phyloP scores from a whole-genome alignment of 2,888 invertebrate genomes.

The Xanthostigma xanthostigma region DNA sequence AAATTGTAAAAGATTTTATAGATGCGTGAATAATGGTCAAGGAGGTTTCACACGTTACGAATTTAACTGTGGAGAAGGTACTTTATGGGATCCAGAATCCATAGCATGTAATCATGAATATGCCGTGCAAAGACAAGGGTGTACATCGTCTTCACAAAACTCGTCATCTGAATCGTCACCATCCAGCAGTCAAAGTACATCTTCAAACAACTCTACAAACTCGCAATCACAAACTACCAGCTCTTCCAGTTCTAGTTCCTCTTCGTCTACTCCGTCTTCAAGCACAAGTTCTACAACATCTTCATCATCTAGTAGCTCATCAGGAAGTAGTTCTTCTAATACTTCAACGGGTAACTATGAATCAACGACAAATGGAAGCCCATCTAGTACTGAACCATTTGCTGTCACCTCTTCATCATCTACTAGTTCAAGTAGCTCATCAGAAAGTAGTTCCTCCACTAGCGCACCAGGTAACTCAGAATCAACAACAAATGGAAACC shows the following conservation, averaged over 20 bases:
- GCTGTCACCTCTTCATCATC: too few species aligned
- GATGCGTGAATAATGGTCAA: slow-evolving; percentile 19
- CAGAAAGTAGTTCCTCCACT: neutral
- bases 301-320: neutral
- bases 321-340: neutral
- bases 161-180: too few species aligned
- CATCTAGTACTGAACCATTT: neutral
- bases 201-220: neutral
- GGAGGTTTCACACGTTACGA: slow-evolving; percentile 27
- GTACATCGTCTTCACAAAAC: neutral
- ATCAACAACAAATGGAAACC: slow-evolving; percentile 1
- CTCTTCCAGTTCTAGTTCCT: neutral
- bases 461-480: neutral
- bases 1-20: slow-evolving; percentile 23
- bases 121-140: slow-evolving; percentile 32
- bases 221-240: neutral
- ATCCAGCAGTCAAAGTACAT: too few species aligned
- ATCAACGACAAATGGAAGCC: slow-evolving; percentile 1
- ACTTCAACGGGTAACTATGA: neutral
- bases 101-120: slow-evolving; percentile 52
- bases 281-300: slow-evolving; percentile 1
- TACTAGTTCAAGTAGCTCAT: slow-evolving; percentile 1
- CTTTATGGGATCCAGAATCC: slow-evolving; percentile 53
- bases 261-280: neutral
- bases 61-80: slow-evolving; percentile 52